A percentile compares a stretch with the other conserved stretches of the same genome.
Evolutionary conservation across 1,140 invertebrate genomes (phyloP).

Genomic region (Spodoptera frugiperda): DNA sequence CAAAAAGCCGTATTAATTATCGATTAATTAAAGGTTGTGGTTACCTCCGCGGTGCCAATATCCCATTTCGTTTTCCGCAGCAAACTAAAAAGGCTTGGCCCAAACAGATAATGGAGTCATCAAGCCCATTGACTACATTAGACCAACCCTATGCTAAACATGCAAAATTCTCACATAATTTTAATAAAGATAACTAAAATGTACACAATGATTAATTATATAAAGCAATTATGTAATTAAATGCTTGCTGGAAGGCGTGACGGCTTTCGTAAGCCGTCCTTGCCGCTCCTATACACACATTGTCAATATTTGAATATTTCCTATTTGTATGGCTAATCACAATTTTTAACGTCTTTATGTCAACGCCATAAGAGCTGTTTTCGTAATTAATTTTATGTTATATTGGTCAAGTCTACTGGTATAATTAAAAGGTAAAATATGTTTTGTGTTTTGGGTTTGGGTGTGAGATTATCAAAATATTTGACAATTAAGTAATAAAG

Average conservation of each 20-base stretch:
- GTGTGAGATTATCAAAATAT: too few species aligned
- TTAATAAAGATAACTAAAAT: slow-evolving; percentile 32
- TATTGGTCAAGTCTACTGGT: slow-evolving; percentile 15
- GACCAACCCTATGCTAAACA: background rate
- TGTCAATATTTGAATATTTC: slow-evolving; percentile 33
- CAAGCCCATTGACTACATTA: background rate
- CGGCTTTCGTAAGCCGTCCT: slow-evolving; percentile 16
- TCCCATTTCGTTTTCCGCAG: background rate
- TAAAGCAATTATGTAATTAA: slow-evolving; percentile 43
- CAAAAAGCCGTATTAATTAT: too few species aligned
- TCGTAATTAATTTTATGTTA: background rate
- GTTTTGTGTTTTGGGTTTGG: background rate
- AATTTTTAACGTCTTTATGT: too few species aligned
- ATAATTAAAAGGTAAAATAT: slow-evolving; percentile 3
- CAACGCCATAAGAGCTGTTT: too few species aligned
- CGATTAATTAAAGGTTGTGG: too few species aligned
- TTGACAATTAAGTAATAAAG: too few species aligned
- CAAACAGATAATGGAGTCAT: slow-evolving; percentile 1
- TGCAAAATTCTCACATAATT: slow-evolving; percentile 35
- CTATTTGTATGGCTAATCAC: background rate
- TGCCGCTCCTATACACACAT: slow-evolving; percentile 6
- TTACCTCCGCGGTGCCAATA: too few species aligned
- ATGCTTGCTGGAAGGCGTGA: slow-evolving; percentile 13
- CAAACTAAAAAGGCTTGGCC: slow-evolving; percentile 6
- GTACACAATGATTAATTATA: slow-evolving; percentile 44